These are phyloP conservation scores for Thinocorus orbignyianus DNA, from an alignment of 2,113 vertebrate species.

Conservation along the genomic window DNA sequence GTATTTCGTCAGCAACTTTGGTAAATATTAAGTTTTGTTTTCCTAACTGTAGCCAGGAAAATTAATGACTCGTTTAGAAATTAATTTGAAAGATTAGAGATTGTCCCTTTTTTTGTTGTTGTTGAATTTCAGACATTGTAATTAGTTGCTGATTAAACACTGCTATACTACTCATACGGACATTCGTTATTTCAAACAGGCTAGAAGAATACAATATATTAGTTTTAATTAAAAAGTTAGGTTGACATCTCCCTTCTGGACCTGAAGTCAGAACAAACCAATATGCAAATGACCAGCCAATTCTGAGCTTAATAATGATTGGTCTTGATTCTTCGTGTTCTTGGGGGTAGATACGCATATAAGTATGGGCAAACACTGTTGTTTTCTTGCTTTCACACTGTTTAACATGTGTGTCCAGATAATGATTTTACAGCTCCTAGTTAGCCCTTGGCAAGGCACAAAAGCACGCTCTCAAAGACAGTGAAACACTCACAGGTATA, in stretches of 20 bases:
- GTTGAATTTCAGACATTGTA: neutral
- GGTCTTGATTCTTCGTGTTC: neutral
- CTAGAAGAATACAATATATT: neutral
- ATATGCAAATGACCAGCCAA: neutral
- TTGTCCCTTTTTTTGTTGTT: neutral
- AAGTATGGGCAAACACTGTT: neutral
- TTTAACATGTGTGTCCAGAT: accelerated
- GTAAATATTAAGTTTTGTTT: constrained; percentile 38
- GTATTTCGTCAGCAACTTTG: constrained; percentile 38
- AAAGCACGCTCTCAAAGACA: neutral
- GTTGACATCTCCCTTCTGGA: neutral
- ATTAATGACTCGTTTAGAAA: neutral
- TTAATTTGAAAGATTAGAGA: neutral
- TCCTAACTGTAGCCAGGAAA: constrained; percentile 39
- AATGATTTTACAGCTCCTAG: neutral
- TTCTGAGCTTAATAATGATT: neutral
- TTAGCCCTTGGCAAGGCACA: neutral
- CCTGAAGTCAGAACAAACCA: neutral
- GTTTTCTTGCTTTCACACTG: neutral
- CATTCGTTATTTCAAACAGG: neutral
- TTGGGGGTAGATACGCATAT: neutral
- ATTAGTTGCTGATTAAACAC: neutral
- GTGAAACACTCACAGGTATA: neutral
- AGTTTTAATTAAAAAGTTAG: neutral
- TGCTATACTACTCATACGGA: neutral